Percentiles rank a stretch among this genome's conserved stretches.
These are phyloP conservation scores for Tupiocoris notatus DNA, from an alignment of 2,888 invertebrate species.

Conservation along the genomic window DNA sequence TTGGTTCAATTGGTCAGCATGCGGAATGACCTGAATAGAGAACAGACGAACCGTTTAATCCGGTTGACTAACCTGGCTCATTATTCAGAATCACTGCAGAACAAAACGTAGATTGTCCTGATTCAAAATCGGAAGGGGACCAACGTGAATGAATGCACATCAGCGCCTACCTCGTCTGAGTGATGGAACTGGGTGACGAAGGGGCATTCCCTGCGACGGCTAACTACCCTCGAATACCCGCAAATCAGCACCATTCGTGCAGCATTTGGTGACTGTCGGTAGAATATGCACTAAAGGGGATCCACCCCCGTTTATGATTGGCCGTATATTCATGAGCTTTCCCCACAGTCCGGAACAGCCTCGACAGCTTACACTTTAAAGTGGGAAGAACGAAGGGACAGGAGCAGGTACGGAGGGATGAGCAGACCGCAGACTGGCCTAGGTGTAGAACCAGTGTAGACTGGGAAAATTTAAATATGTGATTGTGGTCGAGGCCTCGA, in stretches of 20 bases:
- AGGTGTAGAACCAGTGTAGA: slow-evolving; percentile 17
- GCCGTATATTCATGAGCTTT: slow-evolving; percentile 45
- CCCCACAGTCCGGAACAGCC: neutral
- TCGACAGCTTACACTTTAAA: slow-evolving; percentile 31
- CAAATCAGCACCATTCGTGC: neutral
- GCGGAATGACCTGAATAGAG: neutral
- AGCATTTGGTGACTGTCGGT: neutral
- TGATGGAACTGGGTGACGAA: neutral
- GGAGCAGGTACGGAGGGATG: slow-evolving; percentile 3
- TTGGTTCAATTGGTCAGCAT: neutral
- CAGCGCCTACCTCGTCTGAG: neutral
- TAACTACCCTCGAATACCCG: neutral
- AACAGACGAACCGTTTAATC: neutral
- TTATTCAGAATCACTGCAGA: neutral
- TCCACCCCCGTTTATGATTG: slow-evolving; percentile 33
- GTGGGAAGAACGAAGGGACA: neutral
- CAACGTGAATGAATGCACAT: neutral
- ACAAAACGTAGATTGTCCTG: neutral
- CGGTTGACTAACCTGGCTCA: neutral
- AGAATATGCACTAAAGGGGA: neutral
- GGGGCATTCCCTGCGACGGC: neutral
- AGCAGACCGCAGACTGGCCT: neutral
- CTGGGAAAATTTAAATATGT: slow-evolving; percentile 46
- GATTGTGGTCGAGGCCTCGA: slow-evolving; percentile 38
- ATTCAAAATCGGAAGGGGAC: neutral